phyloP scores from a whole-genome alignment of 2,888 invertebrate genomes.

The Ctena decussata region DNA sequence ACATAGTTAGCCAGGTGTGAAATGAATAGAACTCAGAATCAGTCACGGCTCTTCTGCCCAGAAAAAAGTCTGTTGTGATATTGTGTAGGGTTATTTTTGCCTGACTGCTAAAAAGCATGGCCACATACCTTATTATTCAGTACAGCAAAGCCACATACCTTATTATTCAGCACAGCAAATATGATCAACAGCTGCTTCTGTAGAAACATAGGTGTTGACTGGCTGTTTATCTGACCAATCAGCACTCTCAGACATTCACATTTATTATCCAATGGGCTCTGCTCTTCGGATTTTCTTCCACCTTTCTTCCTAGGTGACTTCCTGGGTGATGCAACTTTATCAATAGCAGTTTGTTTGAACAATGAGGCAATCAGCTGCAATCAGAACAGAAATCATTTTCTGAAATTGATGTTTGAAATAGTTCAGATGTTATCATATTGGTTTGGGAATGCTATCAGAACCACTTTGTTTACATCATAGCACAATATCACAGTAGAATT shows the following conservation, averaged over 20 bases:
- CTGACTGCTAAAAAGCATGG: no score
- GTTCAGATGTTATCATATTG: no score
- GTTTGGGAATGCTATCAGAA: no score
- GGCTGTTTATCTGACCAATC: constrained; percentile 43
- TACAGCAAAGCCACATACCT: constrained; percentile 66
- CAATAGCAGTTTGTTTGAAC: constrained; percentile 29
- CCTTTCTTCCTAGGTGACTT: constrained; percentile 6
- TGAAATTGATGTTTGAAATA: no score
- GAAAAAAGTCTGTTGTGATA: no score
- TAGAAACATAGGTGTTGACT: constrained; percentile 66
- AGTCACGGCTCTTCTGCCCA: no score
- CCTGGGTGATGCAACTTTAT: not conserved
- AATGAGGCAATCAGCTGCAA: constrained; percentile 42
- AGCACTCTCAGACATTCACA: constrained; percentile 36
- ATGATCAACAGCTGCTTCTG: constrained; percentile 59
- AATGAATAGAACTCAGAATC: no score
- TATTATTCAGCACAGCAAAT: constrained; percentile 54
- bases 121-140: constrained; percentile 66
- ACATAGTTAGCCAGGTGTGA: no score
- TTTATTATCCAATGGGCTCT: constrained; percentile 18
- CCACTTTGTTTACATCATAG: no score
- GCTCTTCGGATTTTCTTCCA: not conserved
- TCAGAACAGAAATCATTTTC: no score
- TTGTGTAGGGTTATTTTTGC: no score
- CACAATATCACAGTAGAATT: no score